Evolutionary conservation across 2,888 invertebrate species (phyloP).

Genomic region (Drepanosiphum platanoidis): DNA sequence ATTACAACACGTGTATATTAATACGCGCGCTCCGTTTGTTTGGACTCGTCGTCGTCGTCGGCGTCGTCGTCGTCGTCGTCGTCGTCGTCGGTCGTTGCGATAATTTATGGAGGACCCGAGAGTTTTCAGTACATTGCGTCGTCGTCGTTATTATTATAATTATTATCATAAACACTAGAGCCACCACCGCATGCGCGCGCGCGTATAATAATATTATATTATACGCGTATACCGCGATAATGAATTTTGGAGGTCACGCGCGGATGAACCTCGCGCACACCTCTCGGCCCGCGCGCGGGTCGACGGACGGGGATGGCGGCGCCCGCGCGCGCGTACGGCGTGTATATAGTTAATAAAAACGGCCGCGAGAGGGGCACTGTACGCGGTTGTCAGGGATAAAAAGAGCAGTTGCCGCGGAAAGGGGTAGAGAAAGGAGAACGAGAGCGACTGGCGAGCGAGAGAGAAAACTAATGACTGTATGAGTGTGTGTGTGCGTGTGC

Average conservation of each 20-base stretch:
- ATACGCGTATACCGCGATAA: conserved; percentile 25
- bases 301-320: no score
- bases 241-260: conserved; percentile 1
- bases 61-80: background rate
- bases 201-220: no score
- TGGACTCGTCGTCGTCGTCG: background rate
- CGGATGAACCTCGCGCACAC: background rate
- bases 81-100: background rate
- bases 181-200: background rate
- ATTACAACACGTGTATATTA: background rate
- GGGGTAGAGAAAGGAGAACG: background rate
- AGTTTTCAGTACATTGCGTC: background rate
- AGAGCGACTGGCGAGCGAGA: background rate
- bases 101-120: conserved; percentile 11
- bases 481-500: background rate
- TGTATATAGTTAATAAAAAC: conserved; percentile 20
- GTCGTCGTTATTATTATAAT: conserved; percentile 2
- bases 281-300: no score
- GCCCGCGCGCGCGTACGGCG: no score
- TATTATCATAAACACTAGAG: conserved; percentile 18
- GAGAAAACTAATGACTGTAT: conserved; percentile 19
- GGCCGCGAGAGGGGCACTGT: background rate
- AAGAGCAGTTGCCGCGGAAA: no score
- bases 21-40: conserved; percentile 22
- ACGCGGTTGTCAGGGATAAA: background rate